A percentile compares a stretch with the other conserved stretches of the same genome.
Evolutionary conservation across 2,113 vertebrate species (phyloP).

Genomic region (Gymnobelideus leadbeateri): DNA sequence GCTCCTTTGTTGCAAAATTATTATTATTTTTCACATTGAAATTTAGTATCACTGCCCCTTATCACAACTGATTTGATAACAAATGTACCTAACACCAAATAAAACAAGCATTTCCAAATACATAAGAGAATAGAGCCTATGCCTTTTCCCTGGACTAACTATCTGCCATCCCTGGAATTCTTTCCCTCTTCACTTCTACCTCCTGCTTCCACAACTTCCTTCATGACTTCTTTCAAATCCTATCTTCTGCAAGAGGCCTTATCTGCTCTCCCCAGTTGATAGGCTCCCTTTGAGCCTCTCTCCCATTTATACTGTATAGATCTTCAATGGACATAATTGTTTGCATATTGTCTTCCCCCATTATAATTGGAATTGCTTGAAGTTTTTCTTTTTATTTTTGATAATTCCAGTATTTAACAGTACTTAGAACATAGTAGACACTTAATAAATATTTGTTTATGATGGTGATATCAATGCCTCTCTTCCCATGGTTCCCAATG

Average conservation of each 20-base stretch:
- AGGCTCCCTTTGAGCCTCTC: not conserved
- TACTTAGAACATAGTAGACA: accelerated
- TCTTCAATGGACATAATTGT: not conserved
- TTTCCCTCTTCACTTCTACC: not conserved
- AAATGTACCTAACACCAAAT: not conserved
- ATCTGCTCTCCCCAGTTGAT: not conserved
- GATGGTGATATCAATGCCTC: not conserved
- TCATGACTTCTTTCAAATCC: not conserved
- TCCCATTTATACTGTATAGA: not conserved
- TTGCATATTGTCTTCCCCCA: not conserved
- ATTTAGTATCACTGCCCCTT: not conserved
- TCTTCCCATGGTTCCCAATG: not conserved
- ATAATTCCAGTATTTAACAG: accelerated
- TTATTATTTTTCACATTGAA: not conserved
- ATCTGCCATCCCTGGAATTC: not conserved
- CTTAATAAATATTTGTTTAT: not conserved
- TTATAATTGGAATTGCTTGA: not conserved
- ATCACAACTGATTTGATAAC: not conserved
- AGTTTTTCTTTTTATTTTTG: not conserved
- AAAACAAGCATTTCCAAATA: not conserved
- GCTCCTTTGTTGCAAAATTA: not conserved
- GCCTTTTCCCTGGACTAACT: not conserved
- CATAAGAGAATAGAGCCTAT: not conserved
- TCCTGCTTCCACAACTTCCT: not conserved
- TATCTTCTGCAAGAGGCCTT: not conserved